A percentile compares a stretch with the other conserved stretches of the same genome.
phyloP scores from a whole-genome alignment of 2,888 invertebrate species.

The Encarsia formosa region DNA sequence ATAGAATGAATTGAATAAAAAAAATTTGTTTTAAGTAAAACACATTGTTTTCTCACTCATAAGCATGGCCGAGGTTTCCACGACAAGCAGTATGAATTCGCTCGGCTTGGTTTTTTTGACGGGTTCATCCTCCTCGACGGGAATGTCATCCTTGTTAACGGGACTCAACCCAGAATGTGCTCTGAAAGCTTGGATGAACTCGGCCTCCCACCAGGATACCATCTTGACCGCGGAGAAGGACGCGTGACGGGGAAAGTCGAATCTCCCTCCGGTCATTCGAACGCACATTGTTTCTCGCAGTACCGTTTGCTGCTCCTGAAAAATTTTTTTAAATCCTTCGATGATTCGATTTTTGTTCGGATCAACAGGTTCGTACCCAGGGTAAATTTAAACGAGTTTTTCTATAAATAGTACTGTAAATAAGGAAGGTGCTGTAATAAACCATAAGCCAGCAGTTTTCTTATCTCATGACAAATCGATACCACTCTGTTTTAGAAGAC shows the following conservation, averaged over 20 bases:
- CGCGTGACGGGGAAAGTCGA: conserved; percentile 79
- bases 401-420: too few relatives aligned
- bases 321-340: too few relatives aligned
- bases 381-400: too few relatives aligned
- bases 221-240: conserved; percentile 81
- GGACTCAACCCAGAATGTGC: conserved; percentile 58
- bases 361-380: too few relatives aligned
- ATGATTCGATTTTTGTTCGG: too few relatives aligned
- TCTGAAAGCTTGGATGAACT: conserved; percentile 72
- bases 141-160: conserved; percentile 49
- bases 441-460: too few relatives aligned
- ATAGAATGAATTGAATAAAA: too few relatives aligned
- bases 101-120: conserved; percentile 74
- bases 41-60: too few relatives aligned
- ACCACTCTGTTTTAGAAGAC: too few relatives aligned
- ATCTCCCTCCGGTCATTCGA: conserved; percentile 74
- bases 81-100: conserved; percentile 67
- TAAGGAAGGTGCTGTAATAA: too few relatives aligned
- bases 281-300: conserved; percentile 74
- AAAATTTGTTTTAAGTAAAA: too few relatives aligned
- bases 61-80: conserved; percentile 69
- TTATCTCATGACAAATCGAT: too few relatives aligned
- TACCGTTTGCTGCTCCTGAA: conserved; percentile 67
- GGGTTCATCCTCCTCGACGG: conserved; percentile 55
- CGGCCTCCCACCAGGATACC: conserved; percentile 83